A percentile compares a stretch with the other conserved stretches of the same genome.
Conservation (phyloP, 2,113 vertebrate genomes). For the Onychostruthus taczanowskii region DNA sequence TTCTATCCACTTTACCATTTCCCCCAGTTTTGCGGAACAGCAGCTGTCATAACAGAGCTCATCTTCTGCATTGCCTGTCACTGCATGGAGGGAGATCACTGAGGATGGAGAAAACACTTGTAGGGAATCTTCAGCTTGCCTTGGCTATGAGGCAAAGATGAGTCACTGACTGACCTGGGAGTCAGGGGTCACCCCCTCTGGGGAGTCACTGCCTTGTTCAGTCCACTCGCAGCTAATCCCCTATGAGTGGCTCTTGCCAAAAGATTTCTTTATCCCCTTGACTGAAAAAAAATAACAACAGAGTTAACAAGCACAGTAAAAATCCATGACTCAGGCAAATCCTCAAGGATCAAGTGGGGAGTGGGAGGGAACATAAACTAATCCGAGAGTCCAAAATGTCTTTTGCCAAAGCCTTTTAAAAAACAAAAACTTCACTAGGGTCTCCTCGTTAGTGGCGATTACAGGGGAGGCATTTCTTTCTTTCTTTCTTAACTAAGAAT, state of each 20-base stretch:
- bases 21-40: conserved; percentile 15
- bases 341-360: conserved; percentile 60
- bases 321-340: conserved; percentile 71
- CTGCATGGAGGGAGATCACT: neutral
- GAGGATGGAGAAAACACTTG: neutral
- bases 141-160: conserved; percentile 55
- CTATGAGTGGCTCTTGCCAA: conserved; percentile 57
- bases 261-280: conserved; percentile 67
- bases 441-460: conserved; percentile 56
- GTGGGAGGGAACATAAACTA: conserved; percentile 47
- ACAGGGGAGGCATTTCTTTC: conserved; percentile 42
- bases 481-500: conserved; percentile 35
- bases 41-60: conserved; percentile 67
- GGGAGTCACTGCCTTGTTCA: conserved; percentile 29
- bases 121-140: conserved; percentile 55
- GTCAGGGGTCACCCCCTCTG: conserved; percentile 63
- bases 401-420: conserved; percentile 57
- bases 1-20: conserved; percentile 56
- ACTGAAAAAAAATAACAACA: conserved; percentile 38
- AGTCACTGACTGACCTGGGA: conserved; percentile 7
- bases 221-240: conserved; percentile 65
- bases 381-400: conserved; percentile 28
- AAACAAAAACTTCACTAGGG: conserved; percentile 45
- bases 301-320: conserved; percentile 67
- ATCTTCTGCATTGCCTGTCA: conserved; percentile 20